Evolutionary conservation across 2,888 invertebrate genomes (phyloP).

Genomic region (Melanostoma mellinum): DNA sequence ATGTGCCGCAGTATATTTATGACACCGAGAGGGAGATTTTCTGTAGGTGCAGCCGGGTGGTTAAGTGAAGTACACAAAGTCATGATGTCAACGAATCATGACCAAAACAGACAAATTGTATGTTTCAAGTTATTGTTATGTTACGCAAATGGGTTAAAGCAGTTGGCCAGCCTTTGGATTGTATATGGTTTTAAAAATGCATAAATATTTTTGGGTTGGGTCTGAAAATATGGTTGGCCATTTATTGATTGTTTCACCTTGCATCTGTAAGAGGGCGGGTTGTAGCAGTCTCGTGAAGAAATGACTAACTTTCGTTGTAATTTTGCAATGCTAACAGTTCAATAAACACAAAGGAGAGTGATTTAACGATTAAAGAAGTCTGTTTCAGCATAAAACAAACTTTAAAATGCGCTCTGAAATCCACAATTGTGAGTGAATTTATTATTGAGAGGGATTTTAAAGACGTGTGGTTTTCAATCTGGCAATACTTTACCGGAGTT

Average conservation of each 20-base stretch:
- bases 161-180: conserved; percentile 11
- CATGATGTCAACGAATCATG: conserved; percentile 33
- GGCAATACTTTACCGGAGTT: no score
- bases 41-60: background rate
- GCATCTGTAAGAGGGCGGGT: background rate
- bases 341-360: no score
- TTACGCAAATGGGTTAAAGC: conserved; percentile 12
- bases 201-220: background rate
- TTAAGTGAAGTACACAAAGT: background rate
- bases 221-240: background rate
- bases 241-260: conserved; percentile 10
- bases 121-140: conserved; percentile 12
- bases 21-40: conserved; percentile 4
- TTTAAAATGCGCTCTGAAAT: no score
- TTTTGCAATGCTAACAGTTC: no score
- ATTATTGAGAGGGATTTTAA: no score
- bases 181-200: background rate
- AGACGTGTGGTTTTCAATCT: no score
- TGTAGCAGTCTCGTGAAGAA: background rate
- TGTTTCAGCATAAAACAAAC: no score
- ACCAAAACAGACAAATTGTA: conserved; percentile 22
- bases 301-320: no score
- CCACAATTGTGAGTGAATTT: no score
- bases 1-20: background rate
- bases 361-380: no score